Evolutionary conservation across 2,888 invertebrate genomes (phyloP), one percentile per base, ranked within the genome.

Genomic region (Lasius platythorax): DNA sequence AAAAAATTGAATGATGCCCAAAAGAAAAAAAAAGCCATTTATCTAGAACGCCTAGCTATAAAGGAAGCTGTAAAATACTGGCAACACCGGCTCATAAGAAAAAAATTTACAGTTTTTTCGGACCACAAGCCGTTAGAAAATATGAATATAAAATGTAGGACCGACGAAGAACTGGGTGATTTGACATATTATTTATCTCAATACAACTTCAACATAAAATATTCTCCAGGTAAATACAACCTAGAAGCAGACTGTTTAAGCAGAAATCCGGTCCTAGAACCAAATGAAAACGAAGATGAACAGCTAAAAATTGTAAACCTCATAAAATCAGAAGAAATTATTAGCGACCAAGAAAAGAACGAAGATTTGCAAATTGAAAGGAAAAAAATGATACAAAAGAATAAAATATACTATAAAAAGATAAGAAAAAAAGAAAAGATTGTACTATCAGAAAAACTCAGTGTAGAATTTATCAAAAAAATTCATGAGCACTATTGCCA

Each of bases 121-220:
- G 85, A 87, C n/a, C 85, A 88, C 28, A 86, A 88, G 64, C 90
- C 84, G 18, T 53, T 87, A 50, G 84, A 89, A 87, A 87, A 88
- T n/a, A 74, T 89, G 84, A 90, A 88, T 30, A 78, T 89, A 63
- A 89, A 81, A 82, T 73, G 85, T 0, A 53, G 90, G 53, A 89
- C 89, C 6, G 90, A 92, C 40, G 88, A 91, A 85, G 90, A 92
- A 85, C 46, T 92, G 53, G 90, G 89, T 8, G 87, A 90, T 37
- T 15, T 91, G 15, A 88, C 81, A 33, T 33, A 33, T 4, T 33
- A 33, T 33, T 33, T 33, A 33, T 33, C 33, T 4, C 33, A 33
- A 33, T 92, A 86, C 63, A 61, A 92, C 63, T 89, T 90, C 37
- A 37, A 87, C 66, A 84, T 92, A 4, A 90, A 81, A 88, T 92